Conservation (phyloP, 2,113 vertebrate genomes). For the Entosphenus tridentatus region DNA sequence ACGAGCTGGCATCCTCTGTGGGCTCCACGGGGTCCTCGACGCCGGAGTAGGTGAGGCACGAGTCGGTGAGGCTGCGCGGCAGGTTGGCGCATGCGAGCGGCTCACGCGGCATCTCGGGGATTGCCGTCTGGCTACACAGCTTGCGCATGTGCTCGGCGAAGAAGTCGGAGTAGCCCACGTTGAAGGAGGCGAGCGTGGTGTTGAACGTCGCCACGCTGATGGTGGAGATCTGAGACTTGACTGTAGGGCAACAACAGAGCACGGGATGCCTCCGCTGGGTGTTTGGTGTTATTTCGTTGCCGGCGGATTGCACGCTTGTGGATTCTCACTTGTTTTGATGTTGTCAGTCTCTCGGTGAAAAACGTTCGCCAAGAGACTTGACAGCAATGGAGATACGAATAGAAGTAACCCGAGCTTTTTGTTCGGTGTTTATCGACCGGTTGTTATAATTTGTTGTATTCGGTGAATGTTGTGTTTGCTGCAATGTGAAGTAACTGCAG, state of each 20-base stretch:
- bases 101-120: constrained; percentile 62
- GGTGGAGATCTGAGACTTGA: constrained; percentile 92
- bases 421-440: too few species aligned
- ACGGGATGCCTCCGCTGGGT: not conserved
- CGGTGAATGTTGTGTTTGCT: too few species aligned
- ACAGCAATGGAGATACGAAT: too few species aligned
- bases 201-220: constrained; percentile 98
- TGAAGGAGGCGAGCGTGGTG: constrained; percentile 86
- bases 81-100: constrained; percentile 76
- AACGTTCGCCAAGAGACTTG: too few species aligned
- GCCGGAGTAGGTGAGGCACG: constrained; percentile 85
- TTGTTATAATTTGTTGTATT: too few species aligned
- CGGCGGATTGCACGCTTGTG: not conserved
- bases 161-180: constrained; percentile 87
- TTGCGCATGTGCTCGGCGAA: constrained; percentile 96
- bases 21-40: too few species aligned
- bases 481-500: too few species aligned
- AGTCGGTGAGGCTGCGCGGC: constrained; percentile 85
- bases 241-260: constrained; percentile 20
- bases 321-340: not conserved
- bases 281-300: not conserved
- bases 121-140: constrained; percentile 64
- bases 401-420: too few species aligned
- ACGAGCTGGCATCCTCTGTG: too few species aligned
- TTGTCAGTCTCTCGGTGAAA: too few species aligned